phyloP scores from a whole-genome alignment of 2,113 vertebrate species.

The Callipepla squamata region DNA sequence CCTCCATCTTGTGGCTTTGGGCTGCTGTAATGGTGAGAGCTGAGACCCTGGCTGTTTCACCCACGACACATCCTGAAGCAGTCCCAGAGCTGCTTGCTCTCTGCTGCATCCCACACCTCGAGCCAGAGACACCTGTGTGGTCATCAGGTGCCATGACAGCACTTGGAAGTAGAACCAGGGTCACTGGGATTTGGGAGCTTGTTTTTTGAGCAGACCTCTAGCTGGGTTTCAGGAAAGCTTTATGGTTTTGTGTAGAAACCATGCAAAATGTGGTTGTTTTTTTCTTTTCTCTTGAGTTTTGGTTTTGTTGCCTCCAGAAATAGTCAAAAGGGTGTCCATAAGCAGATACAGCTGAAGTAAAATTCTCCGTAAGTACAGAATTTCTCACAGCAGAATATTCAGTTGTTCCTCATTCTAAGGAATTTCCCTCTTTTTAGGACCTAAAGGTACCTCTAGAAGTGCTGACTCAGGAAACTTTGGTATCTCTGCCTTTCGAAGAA shows the following conservation, averaged over 20 bases:
- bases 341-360: neutral
- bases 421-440: slow-evolving; percentile 28
- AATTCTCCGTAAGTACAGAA: neutral
- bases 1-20: neutral
- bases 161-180: neutral
- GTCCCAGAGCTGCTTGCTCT: neutral
- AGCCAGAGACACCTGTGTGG: neutral
- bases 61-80: neutral
- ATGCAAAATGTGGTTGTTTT: slow-evolving; percentile 29
- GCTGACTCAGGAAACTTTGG: slow-evolving; percentile 13
- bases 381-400: neutral
- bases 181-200: neutral
- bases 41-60: neutral
- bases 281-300: neutral
- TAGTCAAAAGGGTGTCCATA: slow-evolving; percentile 13
- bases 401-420: slow-evolving; percentile 7
- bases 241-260: slow-evolving; percentile 42
- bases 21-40: neutral
- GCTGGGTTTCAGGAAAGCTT: neutral
- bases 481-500: slow-evolving; percentile 3
- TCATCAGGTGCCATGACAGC: neutral
- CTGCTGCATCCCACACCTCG: neutral
- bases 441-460: neutral
- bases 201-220: neutral
- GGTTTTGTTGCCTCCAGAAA: slow-evolving; percentile 26